Base-by-base conservation (phyloP, 2,888 invertebrate species). In the Nesidiocoris tenuis region DNA sequence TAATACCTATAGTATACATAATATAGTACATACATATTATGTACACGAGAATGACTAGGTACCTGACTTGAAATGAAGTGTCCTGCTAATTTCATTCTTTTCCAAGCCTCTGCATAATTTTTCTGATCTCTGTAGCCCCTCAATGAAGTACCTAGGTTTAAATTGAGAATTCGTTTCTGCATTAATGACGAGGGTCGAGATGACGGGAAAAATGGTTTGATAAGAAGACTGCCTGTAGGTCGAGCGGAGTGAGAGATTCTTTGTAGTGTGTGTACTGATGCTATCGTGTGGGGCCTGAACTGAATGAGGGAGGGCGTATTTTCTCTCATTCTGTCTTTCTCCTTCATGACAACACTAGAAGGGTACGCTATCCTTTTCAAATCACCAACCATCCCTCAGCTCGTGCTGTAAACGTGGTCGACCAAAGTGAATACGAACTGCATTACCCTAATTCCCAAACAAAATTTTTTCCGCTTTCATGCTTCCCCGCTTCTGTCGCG, bases 251-350 rank as follows among this genome's bases (percentile, higher is more conserved):
- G 25, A 63, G 63, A 63, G 63, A 63, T 39, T 65, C 65, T 65
- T 65, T 65, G 25, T 39, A 39, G 65, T 65, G 65, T 63, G 63
- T 65, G 65, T 65, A 65, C 65, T 65, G 65, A 65, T 65, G 17
- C 17, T 65, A 65, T 65, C 65, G 39, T n/a, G 12, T 39, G 39
- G 3, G 12, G 12, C 39, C 39, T 39, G 39, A 39, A 39, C 39
- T 39, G 3, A 12, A 39, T 39, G 39, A 12, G 39, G 39, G 39
- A n/a, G n/a, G 3, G 5, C 12, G 39, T 39, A 39, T 12, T 39
- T 39, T 39, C 12, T 39, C 2, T 9, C n/a, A n/a, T n/a, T n/a
- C 64, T 16, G 24, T 24, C 64, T 39, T 24, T 65, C 18, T 39
- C 25, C 65, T 65, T 65, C 65, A 65, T 39, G 25, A 18, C 65